Evolutionary conservation across 1,140 invertebrate genomes (phyloP).

Genomic region (Tetraneura akinire): DNA sequence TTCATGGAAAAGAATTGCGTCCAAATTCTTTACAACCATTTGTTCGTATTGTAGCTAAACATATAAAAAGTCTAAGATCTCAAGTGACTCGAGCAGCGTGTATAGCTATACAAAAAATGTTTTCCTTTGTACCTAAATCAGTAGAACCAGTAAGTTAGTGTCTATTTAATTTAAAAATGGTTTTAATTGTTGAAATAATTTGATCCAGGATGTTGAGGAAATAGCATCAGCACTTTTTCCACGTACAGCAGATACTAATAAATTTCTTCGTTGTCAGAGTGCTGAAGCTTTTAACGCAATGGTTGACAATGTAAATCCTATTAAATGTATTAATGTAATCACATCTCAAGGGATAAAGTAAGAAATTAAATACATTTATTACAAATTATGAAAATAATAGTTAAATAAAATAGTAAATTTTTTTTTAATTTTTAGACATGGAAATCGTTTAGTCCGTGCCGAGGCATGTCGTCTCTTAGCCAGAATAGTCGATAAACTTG

Average conservation of each 20-base stretch:
- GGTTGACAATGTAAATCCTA: slow-evolving; percentile 69
- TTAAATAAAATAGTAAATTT: not conserved
- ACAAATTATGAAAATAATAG: not conserved
- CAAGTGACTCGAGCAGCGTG: slow-evolving; percentile 87
- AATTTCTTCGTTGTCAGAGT: slow-evolving; percentile 85
- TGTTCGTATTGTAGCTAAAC: slow-evolving; percentile 71
- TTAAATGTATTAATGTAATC: slow-evolving; percentile 65
- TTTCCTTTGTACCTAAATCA: slow-evolving; percentile 57
- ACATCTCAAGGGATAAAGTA: slow-evolving; percentile 68
- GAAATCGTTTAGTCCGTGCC: slow-evolving; percentile 81
- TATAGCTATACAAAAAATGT: slow-evolving; percentile 75
- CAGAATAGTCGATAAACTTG: slow-evolving; percentile 68
- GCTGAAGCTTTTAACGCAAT: slow-evolving; percentile 79
- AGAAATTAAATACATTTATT: slow-evolving; percentile 55
- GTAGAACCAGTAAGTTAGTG: not conserved
- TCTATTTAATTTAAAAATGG: slow-evolving; percentile 25
- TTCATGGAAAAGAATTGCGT: slow-evolving; percentile 68
- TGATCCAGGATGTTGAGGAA: slow-evolving; percentile 79
- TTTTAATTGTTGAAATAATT: slow-evolving; percentile 11
- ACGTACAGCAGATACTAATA: slow-evolving; percentile 88
- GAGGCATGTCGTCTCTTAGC: slow-evolving; percentile 77
- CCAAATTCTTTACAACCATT: slow-evolving; percentile 66
- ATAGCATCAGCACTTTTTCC: slow-evolving; percentile 77
- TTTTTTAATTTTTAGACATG: slow-evolving; percentile 67
- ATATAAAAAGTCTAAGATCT: slow-evolving; percentile 84